Base-by-base conservation (phyloP, 2,888 invertebrate genomes). In the Caenorhabditis sinica region DNA sequence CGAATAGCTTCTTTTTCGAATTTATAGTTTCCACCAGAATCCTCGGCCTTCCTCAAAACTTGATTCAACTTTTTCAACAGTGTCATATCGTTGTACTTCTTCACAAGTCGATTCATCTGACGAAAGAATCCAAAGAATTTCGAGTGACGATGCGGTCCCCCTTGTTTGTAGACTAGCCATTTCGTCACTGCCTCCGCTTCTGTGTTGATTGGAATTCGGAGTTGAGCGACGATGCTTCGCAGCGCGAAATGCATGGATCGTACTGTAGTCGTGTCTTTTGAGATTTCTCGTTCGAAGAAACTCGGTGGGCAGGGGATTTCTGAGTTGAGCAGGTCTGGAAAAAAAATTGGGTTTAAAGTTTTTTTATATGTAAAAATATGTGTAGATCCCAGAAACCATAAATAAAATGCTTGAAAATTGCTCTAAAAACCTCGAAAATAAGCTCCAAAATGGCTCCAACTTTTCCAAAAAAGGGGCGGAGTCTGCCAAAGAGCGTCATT, bases 91-190 rank as follows among this genome's bases (percentile, higher is more conserved):
- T 85, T 85, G 65, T 63, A 85, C 30, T 68, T 77, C 5, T 53
- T 43, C 5, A 85, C n/a, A 5, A 68, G 28, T 23, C 74, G 33
- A 17, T 28, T 33, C 63, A 85, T 58, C n/a, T 66, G 53, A n/a
- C 82, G 58, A 25, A 82, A 80, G 49, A 30, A 28, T 45, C 74
- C 82, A n/a, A 74, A 85, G 28, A 79, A 85, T n/a, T 61, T 63
- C 60, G 82, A 82, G 75, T 85, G 85, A 28, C 79, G 65, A 30
- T 85, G 85, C 0, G 82, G 81, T 17, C 73, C 85, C 0, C 71
- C 13, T 72, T 85, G 85, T 53, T 85, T 85, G 33, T 85, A 85
- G 36, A 84, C 43, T 13, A 81, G 23, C 75, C 80, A 69, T 43
- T 69, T 71, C 8, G 43, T 28, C 3, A 74, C 43, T 3, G 79